Evolutionary conservation across 2,888 invertebrate genomes (phyloP), one percentile per base, ranked within the genome.

Genomic region (Xiphydria camelus): DNA sequence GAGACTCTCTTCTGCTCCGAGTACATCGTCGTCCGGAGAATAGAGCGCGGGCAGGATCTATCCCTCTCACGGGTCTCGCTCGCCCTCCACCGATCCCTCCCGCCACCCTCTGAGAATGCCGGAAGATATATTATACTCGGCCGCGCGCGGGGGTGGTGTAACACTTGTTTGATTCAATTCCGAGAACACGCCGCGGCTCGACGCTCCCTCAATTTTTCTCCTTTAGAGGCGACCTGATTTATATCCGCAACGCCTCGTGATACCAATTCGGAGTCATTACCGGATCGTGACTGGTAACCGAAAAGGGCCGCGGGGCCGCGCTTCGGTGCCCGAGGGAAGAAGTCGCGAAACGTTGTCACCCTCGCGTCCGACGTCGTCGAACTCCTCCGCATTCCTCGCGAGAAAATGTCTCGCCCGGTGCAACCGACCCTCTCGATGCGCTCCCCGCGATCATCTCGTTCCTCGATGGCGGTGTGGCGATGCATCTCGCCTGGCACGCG

Each of bases 81-180:
- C 17, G 10, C 9, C 17, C 18, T 4, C 14, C 1, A 14, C 15
- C 34, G 23, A 3, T 4, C 15, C 18, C 12, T 12, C 37, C 22
- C 9, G 19, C 22, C 10, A 10, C 9, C 21, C 20, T 12, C 18
- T 7, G 10, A 18, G 55, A 58, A 63, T 56, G 55, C 57, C 50
- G 46, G 55, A 59, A 65, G 67, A 68, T 66, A 64, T 68, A 68
- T 68, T 63, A 66, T 59, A 53, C 56, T 51, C 55, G 45, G 47
- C n/a, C n/a, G n/a, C n/a, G n/a, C n/a, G n/a, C n/a, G 59, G 59
- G 65, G 62, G 62, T 66, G 63, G 66, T n/a, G n/a, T 63, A 66
- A 68, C 68, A 69, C 68, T 69, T 69, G 68, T 69, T 68, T 66
- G 69, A 69, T 69, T 69, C 66, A 66, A 68, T 69, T 68, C 68